Conservation (phyloP, 2,113 vertebrate genomes). For the Zosterops pallidus region DNA sequence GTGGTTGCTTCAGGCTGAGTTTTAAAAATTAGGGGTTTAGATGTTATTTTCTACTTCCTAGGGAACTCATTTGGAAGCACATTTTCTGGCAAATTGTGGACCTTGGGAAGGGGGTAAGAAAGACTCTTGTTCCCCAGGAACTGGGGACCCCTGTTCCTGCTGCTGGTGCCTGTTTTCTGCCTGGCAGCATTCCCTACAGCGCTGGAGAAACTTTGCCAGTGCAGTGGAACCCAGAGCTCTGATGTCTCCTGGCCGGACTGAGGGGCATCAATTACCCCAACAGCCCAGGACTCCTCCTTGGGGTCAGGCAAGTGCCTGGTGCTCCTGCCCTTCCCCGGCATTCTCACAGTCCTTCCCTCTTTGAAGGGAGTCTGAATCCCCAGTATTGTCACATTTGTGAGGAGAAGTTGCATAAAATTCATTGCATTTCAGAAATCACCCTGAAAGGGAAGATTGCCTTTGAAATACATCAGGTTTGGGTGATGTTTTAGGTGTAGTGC, state of each 20-base stretch:
- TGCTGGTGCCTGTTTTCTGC: not conserved
- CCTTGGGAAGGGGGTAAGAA: not conserved
- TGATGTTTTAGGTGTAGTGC: constrained; percentile 31
- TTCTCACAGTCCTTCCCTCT: not conserved
- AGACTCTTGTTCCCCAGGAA: not conserved
- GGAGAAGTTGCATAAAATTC: not conserved
- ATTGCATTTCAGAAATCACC: not conserved
- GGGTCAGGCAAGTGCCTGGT: not conserved
- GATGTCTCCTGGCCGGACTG: not conserved
- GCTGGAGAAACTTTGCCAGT: fast-evolving
- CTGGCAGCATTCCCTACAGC: not conserved
- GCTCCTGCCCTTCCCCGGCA: not conserved
- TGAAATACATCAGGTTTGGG: constrained; percentile 34
- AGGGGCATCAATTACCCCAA: not conserved
- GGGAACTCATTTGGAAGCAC: not conserved
- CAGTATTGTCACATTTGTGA: not conserved
- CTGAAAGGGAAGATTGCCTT: constrained; percentile 1
- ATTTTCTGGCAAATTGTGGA: not conserved
- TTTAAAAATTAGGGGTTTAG: not conserved
- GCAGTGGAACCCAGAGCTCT: not conserved
- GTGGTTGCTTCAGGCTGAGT: not conserved
- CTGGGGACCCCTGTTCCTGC: not conserved
- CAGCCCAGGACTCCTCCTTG: not conserved
- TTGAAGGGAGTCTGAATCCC: not conserved
- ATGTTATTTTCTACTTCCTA: not conserved